phyloP scores from a whole-genome alignment of 2,888 invertebrate species.

The Trileptium ribeirensis region DNA sequence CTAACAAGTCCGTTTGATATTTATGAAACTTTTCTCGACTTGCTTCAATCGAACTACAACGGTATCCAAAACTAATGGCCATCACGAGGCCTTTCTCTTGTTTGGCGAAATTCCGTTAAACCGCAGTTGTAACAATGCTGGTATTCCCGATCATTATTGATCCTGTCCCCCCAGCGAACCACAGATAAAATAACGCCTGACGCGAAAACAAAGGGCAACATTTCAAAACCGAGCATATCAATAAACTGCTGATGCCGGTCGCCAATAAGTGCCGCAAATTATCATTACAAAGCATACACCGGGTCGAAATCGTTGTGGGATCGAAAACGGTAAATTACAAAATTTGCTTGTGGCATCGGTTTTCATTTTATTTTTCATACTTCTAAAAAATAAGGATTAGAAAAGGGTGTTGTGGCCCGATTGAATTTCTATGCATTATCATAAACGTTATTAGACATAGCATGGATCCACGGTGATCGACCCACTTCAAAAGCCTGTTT shows the following conservation, averaged over 20 bases:
- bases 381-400: no score
- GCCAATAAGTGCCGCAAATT: not conserved
- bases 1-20: slow-evolving; percentile 16
- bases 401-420: no score
- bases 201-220: no score
- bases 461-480: no score
- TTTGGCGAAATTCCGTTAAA: slow-evolving; percentile 18
- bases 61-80: not conserved
- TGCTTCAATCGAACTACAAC: not conserved
- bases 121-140: slow-evolving; percentile 17
- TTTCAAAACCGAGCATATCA: not conserved
- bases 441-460: no score
- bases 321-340: no score
- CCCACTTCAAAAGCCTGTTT: no score
- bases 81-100: slow-evolving; percentile 5
- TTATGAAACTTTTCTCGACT: slow-evolving; percentile 18
- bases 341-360: no score
- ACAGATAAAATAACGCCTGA: no score
- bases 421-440: no score
- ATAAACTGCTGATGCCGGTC: not conserved
- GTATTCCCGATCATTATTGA: slow-evolving; percentile 23
- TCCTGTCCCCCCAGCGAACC: no score
- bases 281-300: not conserved
- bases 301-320: slow-evolving; percentile 1
- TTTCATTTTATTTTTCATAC: no score